phyloP scores from a whole-genome alignment of 1,140 invertebrate genomes.

The Zaprionus lachaisei region DNA sequence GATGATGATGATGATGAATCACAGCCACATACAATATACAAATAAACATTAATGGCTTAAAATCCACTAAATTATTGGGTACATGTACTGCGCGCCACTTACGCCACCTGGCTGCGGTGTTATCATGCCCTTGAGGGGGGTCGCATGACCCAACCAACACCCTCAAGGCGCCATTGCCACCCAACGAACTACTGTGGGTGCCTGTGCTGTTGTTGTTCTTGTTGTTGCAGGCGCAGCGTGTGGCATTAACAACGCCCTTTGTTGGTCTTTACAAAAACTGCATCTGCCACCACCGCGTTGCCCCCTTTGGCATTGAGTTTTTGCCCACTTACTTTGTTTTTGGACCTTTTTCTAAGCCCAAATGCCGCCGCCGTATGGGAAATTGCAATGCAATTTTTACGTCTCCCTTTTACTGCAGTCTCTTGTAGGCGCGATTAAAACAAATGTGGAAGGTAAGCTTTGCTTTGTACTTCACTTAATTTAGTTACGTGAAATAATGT shows the following conservation, averaged over 20 bases:
- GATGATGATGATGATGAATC: slow-evolving; percentile 58
- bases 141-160: slow-evolving; percentile 44
- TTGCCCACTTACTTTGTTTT: slow-evolving; percentile 35
- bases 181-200: slow-evolving; percentile 16
- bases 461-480: slow-evolving; percentile 6
- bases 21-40: slow-evolving; percentile 25
- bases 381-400: slow-evolving; percentile 35
- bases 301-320: not conserved
- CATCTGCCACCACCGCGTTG: not conserved
- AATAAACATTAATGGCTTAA: slow-evolving; percentile 46
- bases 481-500: slow-evolving; percentile 10
- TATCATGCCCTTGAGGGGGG: slow-evolving; percentile 66
- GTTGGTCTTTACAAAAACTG: slow-evolving; percentile 38
- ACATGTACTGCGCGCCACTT: slow-evolving; percentile 45
- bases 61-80: slow-evolving; percentile 40
- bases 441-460: not conserved
- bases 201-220: slow-evolving; percentile 16
- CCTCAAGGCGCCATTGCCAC: slow-evolving; percentile 45
- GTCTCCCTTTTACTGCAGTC: slow-evolving; percentile 12
- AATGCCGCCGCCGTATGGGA: slow-evolving; percentile 24
- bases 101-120: slow-evolving; percentile 58
- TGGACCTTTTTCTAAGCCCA: slow-evolving; percentile 16
- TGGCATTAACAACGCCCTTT: slow-evolving; percentile 40
- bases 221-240: slow-evolving; percentile 22
- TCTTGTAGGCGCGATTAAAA: not conserved